Evolutionary conservation across 2,113 vertebrate genomes (phyloP), one percentile per base, ranked within the genome.

Genomic region (Gobius niger): DNA sequence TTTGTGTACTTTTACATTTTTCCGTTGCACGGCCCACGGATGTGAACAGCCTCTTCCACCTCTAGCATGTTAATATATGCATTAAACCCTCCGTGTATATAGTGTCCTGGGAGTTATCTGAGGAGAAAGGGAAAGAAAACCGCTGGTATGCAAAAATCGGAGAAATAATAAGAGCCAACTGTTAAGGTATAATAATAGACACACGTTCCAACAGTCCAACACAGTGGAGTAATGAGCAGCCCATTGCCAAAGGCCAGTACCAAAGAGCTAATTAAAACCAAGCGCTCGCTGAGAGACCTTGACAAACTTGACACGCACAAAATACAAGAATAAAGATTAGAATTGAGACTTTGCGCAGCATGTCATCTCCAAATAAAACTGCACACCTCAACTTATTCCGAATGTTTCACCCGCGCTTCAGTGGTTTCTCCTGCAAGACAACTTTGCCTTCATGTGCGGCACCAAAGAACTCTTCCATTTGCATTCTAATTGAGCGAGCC

Each of bases 401-500:
- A 47, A 16, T 54, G 15, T 34, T 44, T 15, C 47, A 34, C 46
- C 61, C 53, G n/a, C 4, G 4, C 66, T 34, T 9, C 18, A 70
- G 50, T 63, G 47, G 62, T 18, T 73, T 11, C 66, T 52, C 49
- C 44, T 70, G 56, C 57, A n/a, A 65, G 51, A 76, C 66, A 42
- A 2, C 65, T 70, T 62, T 15, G 16, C 1, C 67, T 18, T 63
- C 76, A 75, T 63, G 56, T 16, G 60, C 41, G n/a, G 60, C 15
- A 66, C 72, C 65, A 57, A 77, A 41, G 63, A 82, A 82, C 78
- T 46, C 62, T 54, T 64, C 70, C 52, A 65, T 73, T 19, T 56
- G 59, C 19, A 60, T 68, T 81, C 83, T 87, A 89, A 91, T 84
- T 82, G 83, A 88, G 83, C 69, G 67, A 84, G 80, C 24, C 65